Base-by-base conservation (phyloP, 2,797 vertebrate species). In the Valencia hispanica region DNA sequence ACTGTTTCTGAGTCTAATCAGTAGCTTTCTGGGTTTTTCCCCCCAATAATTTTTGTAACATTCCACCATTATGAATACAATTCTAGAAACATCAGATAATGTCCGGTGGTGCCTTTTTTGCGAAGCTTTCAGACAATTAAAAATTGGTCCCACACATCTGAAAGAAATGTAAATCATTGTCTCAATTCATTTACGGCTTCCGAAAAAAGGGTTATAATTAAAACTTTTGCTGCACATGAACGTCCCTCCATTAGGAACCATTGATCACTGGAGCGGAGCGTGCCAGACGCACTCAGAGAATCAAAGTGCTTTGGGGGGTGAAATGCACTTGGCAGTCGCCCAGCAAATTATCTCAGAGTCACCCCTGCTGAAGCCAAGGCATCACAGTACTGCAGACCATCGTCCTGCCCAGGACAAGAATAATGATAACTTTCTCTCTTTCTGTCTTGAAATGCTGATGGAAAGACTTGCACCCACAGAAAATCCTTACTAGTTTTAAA, bases 391-490 rank as follows among this genome's bases (percentile, higher is more conserved):
- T 90, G 87, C 93, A 91, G 89, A 88, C 74, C 88, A 75, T 86
- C 90, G 91, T 93, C 89, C 93, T 94, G 88, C 93, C 92, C 86
- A 82, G 87, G 75, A 79, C 78, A 89, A 89, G 86, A 92, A 89
- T 84, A 89, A 90, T 90, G 92, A 88, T 80, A 88, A 90, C 88
- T 88, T 92, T 89, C 76, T 88, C 80, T 89, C 84, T 90, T 90
- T 90, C 75, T 25, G 20, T 30, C 84, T 73, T 81, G 80, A 94
- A 92, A 86, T 86, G 91, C 91, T 94, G 91, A 94, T 93, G 90
- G 88, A 82, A 68, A 82, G 81, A 89, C 80, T 78, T 66, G 85
- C 50, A n/a, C 75, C 63, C 74, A 41, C 14, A 20, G 78, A 73
- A 73, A 32, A 81, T 89, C 79, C 84, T 84, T 82, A 81, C 65